These are phyloP conservation scores for Aplochiton taeniatus DNA, from an alignment of 2,797 vertebrate species.

Conservation along the genomic window DNA sequence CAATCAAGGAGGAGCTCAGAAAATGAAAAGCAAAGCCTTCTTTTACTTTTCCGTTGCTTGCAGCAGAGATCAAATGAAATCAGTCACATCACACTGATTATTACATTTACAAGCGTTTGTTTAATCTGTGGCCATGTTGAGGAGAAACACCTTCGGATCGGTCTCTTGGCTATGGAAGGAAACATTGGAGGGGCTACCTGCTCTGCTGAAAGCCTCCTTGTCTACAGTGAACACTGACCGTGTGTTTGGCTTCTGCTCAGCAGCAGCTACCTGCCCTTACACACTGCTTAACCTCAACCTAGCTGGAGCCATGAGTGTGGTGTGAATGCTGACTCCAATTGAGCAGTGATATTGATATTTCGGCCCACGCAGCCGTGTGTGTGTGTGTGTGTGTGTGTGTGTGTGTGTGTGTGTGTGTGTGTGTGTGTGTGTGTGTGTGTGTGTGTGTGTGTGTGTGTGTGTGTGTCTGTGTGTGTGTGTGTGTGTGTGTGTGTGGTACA, in stretches of 20 bases:
- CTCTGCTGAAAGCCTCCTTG: conserved; percentile 56
- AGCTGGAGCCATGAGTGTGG: not conserved
- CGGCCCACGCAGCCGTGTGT: not conserved
- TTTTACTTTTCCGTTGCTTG: no score
- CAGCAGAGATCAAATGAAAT: no score
- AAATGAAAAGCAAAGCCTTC: no score
- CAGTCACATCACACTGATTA: no score
- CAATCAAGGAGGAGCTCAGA: not conserved
- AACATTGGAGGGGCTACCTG: conserved; percentile 43
- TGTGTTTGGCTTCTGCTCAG: conserved; percentile 50
- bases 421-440: not conserved
- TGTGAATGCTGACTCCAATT: not conserved
- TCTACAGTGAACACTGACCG: conserved; percentile 47
- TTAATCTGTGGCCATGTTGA: no score
- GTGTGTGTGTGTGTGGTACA: not conserved
- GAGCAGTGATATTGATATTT: not conserved
- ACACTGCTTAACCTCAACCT: conserved; percentile 29
- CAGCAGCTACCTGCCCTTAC: conserved; percentile 28
- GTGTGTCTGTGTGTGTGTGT: conserved; percentile 7
- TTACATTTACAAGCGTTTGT: no score
- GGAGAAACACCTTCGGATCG: no score
- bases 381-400: conserved; percentile 1
- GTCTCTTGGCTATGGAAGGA: conserved; percentile 40
- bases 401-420: conserved; percentile 7
- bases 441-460: not conserved